Evolutionary conservation across 2,888 invertebrate genomes (phyloP), one percentile per base, ranked within the genome.

Genomic region (Polydrusus pterygomalis): DNA sequence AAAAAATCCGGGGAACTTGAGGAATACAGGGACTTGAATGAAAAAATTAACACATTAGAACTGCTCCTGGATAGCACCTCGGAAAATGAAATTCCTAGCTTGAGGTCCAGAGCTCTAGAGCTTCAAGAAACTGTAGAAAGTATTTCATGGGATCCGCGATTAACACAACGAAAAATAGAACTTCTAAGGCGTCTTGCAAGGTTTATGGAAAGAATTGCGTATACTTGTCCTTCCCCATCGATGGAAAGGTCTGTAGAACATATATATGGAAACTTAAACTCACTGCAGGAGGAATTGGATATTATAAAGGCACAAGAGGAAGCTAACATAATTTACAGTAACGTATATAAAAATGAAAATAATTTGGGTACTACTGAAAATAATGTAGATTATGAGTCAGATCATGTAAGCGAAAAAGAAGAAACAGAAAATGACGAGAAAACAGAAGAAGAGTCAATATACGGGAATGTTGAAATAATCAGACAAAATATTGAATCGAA

Each of bases 381-480:
- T 13, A 43, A 43, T 43, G 34, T 64, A n/a, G 72, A 72, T 20
- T 25, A 49, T 34, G 54, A 18, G 3, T 30, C 40, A 18, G 63
- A 63, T 10, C 47, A 63, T 18, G 9, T 38, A 30, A 11, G 15
- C n/a, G 13, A 30, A 25, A 1, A 34, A 25, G 9, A 51, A 49
- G 11, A 34, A n/a, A 1, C 0, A 8, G 18, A 30, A 10, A 47
- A 49, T 9, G 34, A 20, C 1, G 51, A 51, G 9, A 20, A 43
- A 54, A 6, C 10, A 15, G 38, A 45, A 15, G 18, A 47, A 18
- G 40, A 17, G 3, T 43, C 43, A 30, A 47, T 75, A 0, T 75
- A 75, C 20, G 75, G 70, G 25, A 75, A 75, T 18, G n/a, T 74
- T 8, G 70, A 70, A 49, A 18, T 74, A n/a, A 74, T 62, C 11